Conservation (phyloP, 2,797 vertebrate genomes). For the Rhinatrema bivittatum region DNA sequence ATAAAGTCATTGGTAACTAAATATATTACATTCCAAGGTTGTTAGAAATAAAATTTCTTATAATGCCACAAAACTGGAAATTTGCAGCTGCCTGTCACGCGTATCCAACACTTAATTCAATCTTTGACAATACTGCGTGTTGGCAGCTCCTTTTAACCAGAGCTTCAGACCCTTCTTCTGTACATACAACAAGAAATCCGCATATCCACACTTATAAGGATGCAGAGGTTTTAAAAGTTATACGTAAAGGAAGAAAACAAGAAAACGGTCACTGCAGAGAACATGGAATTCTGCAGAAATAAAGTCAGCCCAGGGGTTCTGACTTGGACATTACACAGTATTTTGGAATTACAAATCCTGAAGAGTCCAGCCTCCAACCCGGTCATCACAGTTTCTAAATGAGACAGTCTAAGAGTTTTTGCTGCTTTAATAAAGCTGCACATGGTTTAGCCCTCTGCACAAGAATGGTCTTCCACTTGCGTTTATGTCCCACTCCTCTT, state of each 20-base stretch:
- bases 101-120: no score
- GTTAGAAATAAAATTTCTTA: slow-evolving; percentile 53
- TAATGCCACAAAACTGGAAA: slow-evolving; percentile 57
- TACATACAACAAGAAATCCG: no score
- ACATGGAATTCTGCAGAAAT: slow-evolving; percentile 18
- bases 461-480: slow-evolving; percentile 3
- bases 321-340: slow-evolving; percentile 4
- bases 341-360: slow-evolving; percentile 1
- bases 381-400: neutral
- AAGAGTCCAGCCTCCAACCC: slow-evolving; percentile 9
- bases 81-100: no score
- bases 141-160: no score
- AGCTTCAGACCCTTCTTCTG: no score
- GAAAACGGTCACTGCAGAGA: no score
- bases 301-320: slow-evolving; percentile 6
- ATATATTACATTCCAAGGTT: slow-evolving; percentile 58
- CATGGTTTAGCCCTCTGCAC: neutral
- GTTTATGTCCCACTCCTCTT: no score
- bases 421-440: slow-evolving; percentile 14
- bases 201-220: no score
- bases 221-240: no score
- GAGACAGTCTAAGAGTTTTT: slow-evolving; percentile 3
- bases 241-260: no score
- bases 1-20: slow-evolving; percentile 56
- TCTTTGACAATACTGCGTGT: no score